A percentile compares a stretch with the other conserved stretches of the same genome.
These are phyloP conservation scores for Astyanax mexicanus DNA, from an alignment of 2,797 vertebrate genomes.

Conservation along the genomic window DNA sequence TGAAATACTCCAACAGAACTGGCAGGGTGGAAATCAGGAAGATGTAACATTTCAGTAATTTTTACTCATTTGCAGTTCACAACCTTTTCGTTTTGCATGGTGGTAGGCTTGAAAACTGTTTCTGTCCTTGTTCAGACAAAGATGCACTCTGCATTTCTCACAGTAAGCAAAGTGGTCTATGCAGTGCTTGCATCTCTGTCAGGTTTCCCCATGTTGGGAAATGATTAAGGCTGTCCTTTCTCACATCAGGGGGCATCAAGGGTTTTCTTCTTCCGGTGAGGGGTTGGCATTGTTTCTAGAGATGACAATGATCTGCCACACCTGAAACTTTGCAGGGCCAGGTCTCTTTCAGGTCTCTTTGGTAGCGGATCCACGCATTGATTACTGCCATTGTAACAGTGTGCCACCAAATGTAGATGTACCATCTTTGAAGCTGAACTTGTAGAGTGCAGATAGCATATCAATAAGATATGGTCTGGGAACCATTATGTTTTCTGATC, in stretches of 20 bases:
- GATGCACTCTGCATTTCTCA: conserved; percentile 46
- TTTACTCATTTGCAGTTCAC: neutral
- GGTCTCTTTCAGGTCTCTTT: conserved; percentile 55
- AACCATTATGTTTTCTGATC: conserved; percentile 54
- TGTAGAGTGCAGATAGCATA: conserved; percentile 47
- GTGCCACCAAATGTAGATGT: conserved; percentile 59
- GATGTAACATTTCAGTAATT: neutral
- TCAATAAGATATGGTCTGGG: conserved; percentile 53
- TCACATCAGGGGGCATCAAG: conserved; percentile 48
- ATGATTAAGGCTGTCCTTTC: conserved; percentile 50
- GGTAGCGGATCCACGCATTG: conserved; percentile 57
- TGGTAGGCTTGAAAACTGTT: conserved; percentile 35
- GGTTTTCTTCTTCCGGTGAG: neutral
- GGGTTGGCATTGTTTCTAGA: conserved; percentile 5
- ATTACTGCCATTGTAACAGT: conserved; percentile 55
- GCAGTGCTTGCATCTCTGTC: conserved; percentile 56
- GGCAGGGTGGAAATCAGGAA: neutral
- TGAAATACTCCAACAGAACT: too few relatives aligned
- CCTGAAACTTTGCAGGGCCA: conserved; percentile 31
- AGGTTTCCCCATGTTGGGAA: conserved; percentile 44
- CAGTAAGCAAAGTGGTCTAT: conserved; percentile 40
- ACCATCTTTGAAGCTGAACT: conserved; percentile 58
- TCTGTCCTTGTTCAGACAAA: conserved; percentile 51
- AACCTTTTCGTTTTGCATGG: neutral
- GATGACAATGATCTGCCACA: conserved; percentile 47